A percentile compares a stretch with the other conserved stretches of the same genome.
Conservation (phyloP, 2,888 invertebrate species). For the Melanophora roralis region DNA sequence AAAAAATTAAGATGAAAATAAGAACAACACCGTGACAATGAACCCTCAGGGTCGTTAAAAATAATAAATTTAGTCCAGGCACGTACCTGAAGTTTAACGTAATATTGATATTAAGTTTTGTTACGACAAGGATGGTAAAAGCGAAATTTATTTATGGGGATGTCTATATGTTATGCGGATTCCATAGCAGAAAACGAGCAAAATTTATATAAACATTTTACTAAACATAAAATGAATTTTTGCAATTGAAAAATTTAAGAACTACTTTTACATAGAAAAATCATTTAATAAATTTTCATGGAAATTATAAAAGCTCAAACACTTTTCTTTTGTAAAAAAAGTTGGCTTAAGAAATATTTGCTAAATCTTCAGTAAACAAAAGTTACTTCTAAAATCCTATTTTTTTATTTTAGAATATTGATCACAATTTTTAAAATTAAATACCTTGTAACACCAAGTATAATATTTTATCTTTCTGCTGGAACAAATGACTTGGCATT, state of each 20-base stretch:
- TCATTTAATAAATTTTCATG: too few species aligned
- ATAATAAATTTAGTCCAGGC: conserved; percentile 76
- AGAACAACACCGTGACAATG: conserved; percentile 59
- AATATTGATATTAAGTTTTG: conserved; percentile 60
- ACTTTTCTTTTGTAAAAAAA: too few species aligned
- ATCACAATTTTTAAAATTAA: too few species aligned
- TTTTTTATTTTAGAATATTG: too few species aligned
- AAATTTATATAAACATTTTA: not conserved
- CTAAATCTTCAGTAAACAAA: too few species aligned
- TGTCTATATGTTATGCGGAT: not conserved
- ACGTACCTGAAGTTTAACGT: conserved; percentile 74
- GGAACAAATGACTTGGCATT: not conserved
- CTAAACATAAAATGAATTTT: too few species aligned
- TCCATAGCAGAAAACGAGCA: not conserved
- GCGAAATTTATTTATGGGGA: not conserved
- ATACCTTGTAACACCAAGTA: too few species aligned
- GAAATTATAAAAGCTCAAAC: too few species aligned
- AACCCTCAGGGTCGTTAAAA: conserved; percentile 63
- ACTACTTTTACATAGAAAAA: too few species aligned
- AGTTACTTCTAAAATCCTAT: too few species aligned
- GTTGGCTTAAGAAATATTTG: too few species aligned
- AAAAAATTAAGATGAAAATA: not conserved
- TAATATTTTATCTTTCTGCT: not conserved
- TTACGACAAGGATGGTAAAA: not conserved
- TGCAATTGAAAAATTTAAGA: too few species aligned